Conservation (phyloP, 2,797 vertebrate species). For the Scolopax rusticola region DNA sequence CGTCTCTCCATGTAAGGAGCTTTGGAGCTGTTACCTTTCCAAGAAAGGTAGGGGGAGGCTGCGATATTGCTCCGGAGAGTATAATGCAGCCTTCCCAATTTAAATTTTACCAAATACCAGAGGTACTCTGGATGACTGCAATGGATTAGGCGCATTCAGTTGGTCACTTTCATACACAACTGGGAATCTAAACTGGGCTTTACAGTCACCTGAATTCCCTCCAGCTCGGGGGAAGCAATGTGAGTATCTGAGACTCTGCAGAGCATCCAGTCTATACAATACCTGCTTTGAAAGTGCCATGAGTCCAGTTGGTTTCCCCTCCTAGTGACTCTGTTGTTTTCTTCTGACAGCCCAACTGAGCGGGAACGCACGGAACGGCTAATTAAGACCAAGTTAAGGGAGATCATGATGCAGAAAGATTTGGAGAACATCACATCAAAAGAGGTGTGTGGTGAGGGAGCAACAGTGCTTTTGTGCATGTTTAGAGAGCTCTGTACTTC, state of each 20-base stretch:
- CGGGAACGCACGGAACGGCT: slow-evolving; percentile 92
- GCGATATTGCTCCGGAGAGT: slow-evolving; percentile 43
- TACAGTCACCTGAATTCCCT: slow-evolving; percentile 42
- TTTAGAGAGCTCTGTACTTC: background rate
- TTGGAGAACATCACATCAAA: slow-evolving; percentile 97
- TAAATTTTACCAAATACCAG: slow-evolving; percentile 65
- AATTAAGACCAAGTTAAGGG: slow-evolving; percentile 92
- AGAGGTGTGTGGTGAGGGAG: slow-evolving; percentile 83
- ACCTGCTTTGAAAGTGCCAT: background rate
- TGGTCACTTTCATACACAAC: background rate
- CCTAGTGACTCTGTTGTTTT: slow-evolving; percentile 31
- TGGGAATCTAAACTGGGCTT: slow-evolving; percentile 33
- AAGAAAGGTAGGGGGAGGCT: slow-evolving; percentile 72
- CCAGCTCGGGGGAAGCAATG: background rate
- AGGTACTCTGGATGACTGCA: slow-evolving; percentile 51
- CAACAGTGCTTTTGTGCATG: background rate
- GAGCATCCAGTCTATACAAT: background rate
- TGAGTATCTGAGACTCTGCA: background rate
- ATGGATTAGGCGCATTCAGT: slow-evolving; percentile 29
- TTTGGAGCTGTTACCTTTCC: slow-evolving; percentile 75
- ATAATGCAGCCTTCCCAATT: slow-evolving; percentile 65
- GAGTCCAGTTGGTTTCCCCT: background rate
- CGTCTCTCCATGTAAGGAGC: slow-evolving; percentile 80
- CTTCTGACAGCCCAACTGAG: slow-evolving; percentile 89
- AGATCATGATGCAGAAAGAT: slow-evolving; percentile 99